phyloP scores from a whole-genome alignment of 1,140 invertebrate genomes.

The Neodiprion fabricii region DNA sequence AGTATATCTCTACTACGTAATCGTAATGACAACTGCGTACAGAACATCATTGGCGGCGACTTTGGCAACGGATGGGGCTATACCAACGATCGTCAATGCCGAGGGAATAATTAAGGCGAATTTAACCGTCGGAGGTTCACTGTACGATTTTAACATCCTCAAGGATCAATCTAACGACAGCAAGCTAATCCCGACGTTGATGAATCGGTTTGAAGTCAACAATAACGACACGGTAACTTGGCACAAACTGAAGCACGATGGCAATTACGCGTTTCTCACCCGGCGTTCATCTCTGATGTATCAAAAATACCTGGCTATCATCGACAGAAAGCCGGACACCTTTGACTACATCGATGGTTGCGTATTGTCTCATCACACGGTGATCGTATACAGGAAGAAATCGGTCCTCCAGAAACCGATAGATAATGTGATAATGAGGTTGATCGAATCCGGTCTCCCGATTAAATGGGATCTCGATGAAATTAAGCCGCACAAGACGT shows the following conservation, averaged over 20 bases:
- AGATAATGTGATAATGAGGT: not conserved
- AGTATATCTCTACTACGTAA: not conserved
- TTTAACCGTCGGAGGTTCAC: not conserved
- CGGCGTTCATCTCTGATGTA: not conserved
- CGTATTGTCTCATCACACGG: not conserved
- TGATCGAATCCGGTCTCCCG: not conserved
- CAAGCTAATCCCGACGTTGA: not conserved
- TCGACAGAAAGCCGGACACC: not conserved
- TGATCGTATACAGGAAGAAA: not conserved
- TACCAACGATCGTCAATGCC: not conserved
- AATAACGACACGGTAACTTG: not conserved
- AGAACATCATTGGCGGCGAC: not conserved
- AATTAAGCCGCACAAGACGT: not conserved
- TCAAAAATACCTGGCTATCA: not conserved
- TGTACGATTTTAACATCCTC: not conserved
- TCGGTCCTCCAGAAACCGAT: not conserved
- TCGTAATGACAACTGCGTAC: constrained; percentile 3
- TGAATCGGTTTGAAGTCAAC: not conserved
- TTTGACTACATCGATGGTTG: not conserved
- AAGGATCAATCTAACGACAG: not conserved
- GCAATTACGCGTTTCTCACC: not conserved
- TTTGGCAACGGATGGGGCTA: not conserved
- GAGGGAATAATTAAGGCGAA: not conserved
- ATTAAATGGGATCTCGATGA: not conserved
- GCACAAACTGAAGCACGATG: not conserved